These are phyloP conservation scores for Galendromus occidentalis DNA, from an alignment of 1,140 invertebrate species.

Conservation along the genomic window DNA sequence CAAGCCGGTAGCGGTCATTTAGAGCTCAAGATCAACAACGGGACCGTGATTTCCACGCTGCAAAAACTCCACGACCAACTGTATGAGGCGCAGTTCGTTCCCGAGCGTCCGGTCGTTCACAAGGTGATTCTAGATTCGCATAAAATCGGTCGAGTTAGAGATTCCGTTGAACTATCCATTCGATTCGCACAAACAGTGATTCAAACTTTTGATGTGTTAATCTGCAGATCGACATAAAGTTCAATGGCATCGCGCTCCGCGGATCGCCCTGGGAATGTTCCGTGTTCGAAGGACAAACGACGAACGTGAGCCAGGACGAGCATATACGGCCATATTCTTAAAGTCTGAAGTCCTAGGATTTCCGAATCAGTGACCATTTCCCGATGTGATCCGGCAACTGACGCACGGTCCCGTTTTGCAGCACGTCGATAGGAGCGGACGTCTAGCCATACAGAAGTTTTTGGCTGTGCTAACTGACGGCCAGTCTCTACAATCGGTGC, in stretches of 20 bases:
- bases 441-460: no score
- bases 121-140: slow-evolving; percentile 33
- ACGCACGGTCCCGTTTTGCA: no score
- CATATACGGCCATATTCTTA: no score
- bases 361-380: no score
- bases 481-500: background rate
- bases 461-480: background rate
- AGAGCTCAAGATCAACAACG: slow-evolving; percentile 86
- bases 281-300: background rate
- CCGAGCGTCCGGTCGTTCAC: slow-evolving; percentile 60
- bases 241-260: background rate
- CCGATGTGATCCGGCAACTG: no score
- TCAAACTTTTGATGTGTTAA: background rate
- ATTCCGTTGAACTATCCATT: background rate
- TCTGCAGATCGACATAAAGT: slow-evolving; percentile 32
- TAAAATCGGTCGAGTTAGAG: background rate
- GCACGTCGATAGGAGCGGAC: no score
- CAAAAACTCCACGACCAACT: slow-evolving; percentile 70
- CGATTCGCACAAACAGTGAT: background rate
- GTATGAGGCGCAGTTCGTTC: slow-evolving; percentile 67
- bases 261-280: background rate
- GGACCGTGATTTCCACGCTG: slow-evolving; percentile 79
- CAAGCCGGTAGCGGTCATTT: slow-evolving; percentile 84
- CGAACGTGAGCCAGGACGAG: no score
- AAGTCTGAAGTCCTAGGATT: no score